Percentiles rank a stretch among this genome's conserved stretches.
Conservation (phyloP, 2,888 invertebrate genomes). For the Dendrolimus houi region DNA sequence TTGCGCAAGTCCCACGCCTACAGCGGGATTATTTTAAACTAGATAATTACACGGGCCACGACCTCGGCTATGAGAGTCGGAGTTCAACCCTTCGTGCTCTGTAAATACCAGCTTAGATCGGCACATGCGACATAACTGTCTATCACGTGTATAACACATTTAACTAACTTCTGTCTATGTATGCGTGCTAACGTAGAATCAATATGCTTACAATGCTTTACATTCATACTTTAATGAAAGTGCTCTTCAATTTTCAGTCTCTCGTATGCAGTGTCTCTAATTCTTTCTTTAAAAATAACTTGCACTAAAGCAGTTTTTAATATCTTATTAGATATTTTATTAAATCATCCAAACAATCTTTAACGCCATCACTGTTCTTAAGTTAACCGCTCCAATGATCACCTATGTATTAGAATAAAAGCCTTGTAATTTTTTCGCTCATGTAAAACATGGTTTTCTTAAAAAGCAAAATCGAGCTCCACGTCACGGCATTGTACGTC, state of each 20-base stretch:
- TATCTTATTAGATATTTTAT: too few relatives aligned
- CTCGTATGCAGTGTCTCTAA: not conserved
- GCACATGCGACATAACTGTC: conserved; percentile 39
- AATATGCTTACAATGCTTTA: not conserved
- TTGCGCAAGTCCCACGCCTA: conserved; percentile 71
- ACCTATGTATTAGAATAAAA: too few relatives aligned
- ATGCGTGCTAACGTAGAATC: conserved; percentile 21
- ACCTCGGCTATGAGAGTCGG: conserved; percentile 28
- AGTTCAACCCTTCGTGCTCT: conserved; percentile 35
- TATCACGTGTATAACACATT: conserved; percentile 37
- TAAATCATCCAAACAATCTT: too few relatives aligned
- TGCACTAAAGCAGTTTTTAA: too few relatives aligned
- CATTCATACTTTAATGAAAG: not conserved
- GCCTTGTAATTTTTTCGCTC: too few relatives aligned
- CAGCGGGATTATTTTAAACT: conserved; percentile 68
- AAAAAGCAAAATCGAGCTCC: too few relatives aligned
- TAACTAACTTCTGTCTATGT: conserved; percentile 27
- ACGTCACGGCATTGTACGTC: conserved; percentile 26
- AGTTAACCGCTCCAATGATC: too few relatives aligned
- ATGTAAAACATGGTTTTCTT: too few relatives aligned
- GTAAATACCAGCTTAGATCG: conserved; percentile 25
- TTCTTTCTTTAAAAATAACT: too few relatives aligned
- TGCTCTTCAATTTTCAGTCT: conserved; percentile 1
- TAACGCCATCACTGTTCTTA: too few relatives aligned
- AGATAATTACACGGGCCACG: conserved; percentile 49